Evolutionary conservation across 1,140 invertebrate species (phyloP), one percentile per base, ranked within the genome.

Genomic region (Phthorimaea operculella): DNA sequence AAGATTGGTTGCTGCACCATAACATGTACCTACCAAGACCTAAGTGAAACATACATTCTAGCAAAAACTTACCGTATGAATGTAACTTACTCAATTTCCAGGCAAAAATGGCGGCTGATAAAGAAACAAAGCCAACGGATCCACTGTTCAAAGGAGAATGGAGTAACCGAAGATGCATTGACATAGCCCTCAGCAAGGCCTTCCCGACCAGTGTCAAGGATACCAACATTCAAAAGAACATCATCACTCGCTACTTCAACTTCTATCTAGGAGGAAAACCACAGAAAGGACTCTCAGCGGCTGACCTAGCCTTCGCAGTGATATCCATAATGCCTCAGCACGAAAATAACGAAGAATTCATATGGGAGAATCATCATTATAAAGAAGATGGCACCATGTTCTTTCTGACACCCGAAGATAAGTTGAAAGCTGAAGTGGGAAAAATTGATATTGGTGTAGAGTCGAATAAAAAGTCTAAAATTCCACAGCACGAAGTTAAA

Each of bases 381-480:
- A 47, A 18, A 15, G 45, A 47, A 4, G 10, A 47, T 16, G 45
- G 45, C 11, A 47, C 45, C 8, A n/a, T 47, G 11, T 47, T 16
- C 15, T 47, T 47, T 47, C 15, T 47, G 45, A 16, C 45, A 4
- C 45, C 45, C 2, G 45, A 47, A 47, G 45, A 47, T 47, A 47
- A 47, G 16, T 18, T 47, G 9, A 47, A 47, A 47, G 14, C 11
- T 16, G 45, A n/a, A 14, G 14, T 47, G 2, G 45, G 39, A 9
- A 42, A 42, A 42, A 42, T 42, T 42, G 9, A 42, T 9, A 42
- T 42, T 4, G 39, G 4, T n/a, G 9, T 1, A n/a, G 11, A 28
- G 21, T 28, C 21, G 21, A 28, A 28, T 28, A 28, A 28, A 6
- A 28, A 28, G 6, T 4, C 2, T 28, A 28, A 28, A 28, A 28